Evolutionary conservation across 1,140 invertebrate genomes (phyloP), one percentile per base, ranked within the genome.

Genomic region (Lineus longissimus): DNA sequence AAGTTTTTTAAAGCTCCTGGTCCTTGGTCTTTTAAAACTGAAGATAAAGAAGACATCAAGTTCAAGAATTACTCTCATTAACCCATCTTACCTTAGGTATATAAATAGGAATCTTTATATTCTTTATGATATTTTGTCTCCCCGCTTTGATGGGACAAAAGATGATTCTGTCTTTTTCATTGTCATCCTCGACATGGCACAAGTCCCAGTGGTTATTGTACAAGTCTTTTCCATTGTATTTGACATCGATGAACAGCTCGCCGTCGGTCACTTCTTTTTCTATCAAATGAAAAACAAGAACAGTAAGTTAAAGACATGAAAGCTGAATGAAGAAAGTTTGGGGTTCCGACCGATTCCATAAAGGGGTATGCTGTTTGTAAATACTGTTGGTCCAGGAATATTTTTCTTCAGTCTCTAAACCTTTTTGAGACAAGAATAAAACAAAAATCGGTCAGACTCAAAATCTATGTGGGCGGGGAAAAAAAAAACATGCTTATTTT

Each of bases 121-220:
- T 62, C 56, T 73, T 75, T 29, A 70, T 60, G 56, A 65, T 69
- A 11, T 55, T 67, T 55, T 65, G 58, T 2, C 43, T 30, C 17
- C 70, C 71, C 0, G 59, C 23, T 30, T 62, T 36, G 19, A 74
- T 65, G 17, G 75, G 75, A 64, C 75, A 76, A 60, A 47, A 55
- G 25, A 75, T 68, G 29, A 69, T 67, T 25, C 61, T 59, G 33
- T 76, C 4, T 66, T 69, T 65, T n/a, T 74, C 71, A 0, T 61
- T 61, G 36, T 65, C 62, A 1, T 69, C 51, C 56, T 66, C 64
- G 7, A 75, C 64, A 13, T 64, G 69, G 58, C 75, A 76, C 11
- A 76, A 59, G 17, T 76, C 72, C 73, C 72, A 76, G 36, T 74
- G 64, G 57, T 75, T 75, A 29, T 66, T 66, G 62, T 74, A 75